Evolutionary conservation across 2,888 invertebrate species (phyloP), one percentile per base, ranked within the genome.

Genomic region (Sericinus montela): DNA sequence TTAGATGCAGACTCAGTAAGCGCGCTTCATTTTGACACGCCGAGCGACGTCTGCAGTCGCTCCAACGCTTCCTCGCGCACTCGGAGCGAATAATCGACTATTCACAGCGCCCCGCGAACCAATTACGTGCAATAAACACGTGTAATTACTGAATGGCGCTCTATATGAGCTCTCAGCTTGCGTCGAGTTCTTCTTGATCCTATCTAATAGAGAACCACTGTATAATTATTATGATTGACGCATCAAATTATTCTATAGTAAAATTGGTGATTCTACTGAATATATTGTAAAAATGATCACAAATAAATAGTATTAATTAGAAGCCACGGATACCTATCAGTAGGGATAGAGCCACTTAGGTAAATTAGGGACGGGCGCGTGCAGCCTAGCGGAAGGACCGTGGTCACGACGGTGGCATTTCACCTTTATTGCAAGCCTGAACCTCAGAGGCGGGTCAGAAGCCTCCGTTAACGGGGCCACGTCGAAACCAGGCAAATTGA

Each of bases 291-390:
- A n/a, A n/a, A n/a, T n/a, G n/a, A n/a, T n/a, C n/a, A n/a, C n/a
- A n/a, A n/a, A n/a, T n/a, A n/a, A n/a, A n/a, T n/a, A n/a, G n/a
- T n/a, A n/a, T n/a, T n/a, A n/a, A n/a, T n/a, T n/a, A n/a, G n/a
- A n/a, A n/a, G n/a, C n/a, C n/a, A n/a, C n/a, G n/a, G n/a, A n/a
- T n/a, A n/a, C n/a, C n/a, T n/a, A 28, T 39, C 36, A 55, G 58
- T 62, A 41, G 36, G 15, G 13, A 10, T 16, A 19, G 25, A 65
- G 63, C 69, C 80, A 80, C 77, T 82, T 76, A 78, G 67, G 54
- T 42, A 60, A 78, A 78, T 69, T 75, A n/a, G 64, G 78, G 74
- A 62, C 59, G 55, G 59, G 66, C 58, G 69, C 68, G 65, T 57
- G 69, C 61, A 68, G 70, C 55, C 11, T 11, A 1, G 32, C 32